Percentiles rank a stretch among this genome's conserved stretches.
phyloP scores from a whole-genome alignment of 2,797 vertebrate genomes.

The Chloroceryle inda region DNA sequence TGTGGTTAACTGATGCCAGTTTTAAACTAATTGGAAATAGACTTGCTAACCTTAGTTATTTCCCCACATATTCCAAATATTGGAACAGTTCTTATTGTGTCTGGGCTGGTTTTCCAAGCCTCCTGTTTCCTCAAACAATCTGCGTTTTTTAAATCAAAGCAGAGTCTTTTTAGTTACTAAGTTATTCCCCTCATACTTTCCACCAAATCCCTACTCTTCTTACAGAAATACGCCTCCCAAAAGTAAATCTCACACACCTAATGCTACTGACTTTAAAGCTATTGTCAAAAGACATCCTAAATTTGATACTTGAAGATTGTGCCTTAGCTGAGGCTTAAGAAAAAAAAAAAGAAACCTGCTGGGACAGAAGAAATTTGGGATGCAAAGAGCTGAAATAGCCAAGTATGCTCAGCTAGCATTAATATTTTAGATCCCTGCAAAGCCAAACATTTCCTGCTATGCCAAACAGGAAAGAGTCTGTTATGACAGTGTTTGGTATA shows the following conservation, averaged over 20 bases:
- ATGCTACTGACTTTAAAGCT: not conserved
- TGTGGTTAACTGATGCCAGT: not conserved
- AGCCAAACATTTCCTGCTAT: constrained; percentile 16
- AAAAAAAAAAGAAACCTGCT: not conserved
- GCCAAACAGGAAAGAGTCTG: not conserved
- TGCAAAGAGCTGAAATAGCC: not conserved
- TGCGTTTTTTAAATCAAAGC: not conserved
- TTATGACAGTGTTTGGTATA: not conserved
- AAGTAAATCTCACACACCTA: not conserved
- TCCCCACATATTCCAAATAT: not conserved
- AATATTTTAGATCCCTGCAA: constrained; percentile 28
- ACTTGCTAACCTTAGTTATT: not conserved
- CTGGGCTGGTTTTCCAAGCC: not conserved
- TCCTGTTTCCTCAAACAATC: not conserved
- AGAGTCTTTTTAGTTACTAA: not conserved
- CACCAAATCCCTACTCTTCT: not conserved
- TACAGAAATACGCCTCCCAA: not conserved
- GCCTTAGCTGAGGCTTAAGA: not conserved
- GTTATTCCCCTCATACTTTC: not conserved
- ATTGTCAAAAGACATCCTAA: not conserved
- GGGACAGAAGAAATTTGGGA: not conserved
- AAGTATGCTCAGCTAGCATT: constrained; percentile 28
- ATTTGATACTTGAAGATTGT: not conserved
- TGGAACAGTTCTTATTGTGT: not conserved
- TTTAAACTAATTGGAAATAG: not conserved